Conservation (phyloP, 2,797 vertebrate genomes). For the Adrianichthys oophorus region DNA sequence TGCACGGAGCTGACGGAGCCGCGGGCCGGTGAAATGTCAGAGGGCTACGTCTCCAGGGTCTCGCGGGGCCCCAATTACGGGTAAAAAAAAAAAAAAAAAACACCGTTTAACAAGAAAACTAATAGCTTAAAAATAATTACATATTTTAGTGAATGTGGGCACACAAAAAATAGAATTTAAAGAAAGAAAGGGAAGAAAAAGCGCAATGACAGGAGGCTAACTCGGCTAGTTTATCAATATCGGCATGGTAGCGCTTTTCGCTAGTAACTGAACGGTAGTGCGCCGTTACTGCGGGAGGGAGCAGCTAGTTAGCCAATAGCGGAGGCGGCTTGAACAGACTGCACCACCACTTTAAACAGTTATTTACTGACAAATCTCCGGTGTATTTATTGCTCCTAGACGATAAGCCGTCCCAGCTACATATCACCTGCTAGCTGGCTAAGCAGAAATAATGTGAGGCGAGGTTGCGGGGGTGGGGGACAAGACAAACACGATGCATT, state of each 20-base stretch:
- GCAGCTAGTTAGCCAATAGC: constrained; percentile 52
- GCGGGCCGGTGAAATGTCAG: constrained; percentile 66
- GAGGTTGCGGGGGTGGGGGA: constrained; percentile 70
- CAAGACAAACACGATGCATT: constrained; percentile 66
- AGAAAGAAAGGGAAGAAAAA: constrained; percentile 20
- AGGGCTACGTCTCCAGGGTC: constrained; percentile 48
- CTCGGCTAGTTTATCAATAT: constrained; percentile 52
- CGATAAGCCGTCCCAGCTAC: constrained; percentile 12
- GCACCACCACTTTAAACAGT: constrained; percentile 30
- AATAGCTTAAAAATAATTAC: too few relatives aligned
- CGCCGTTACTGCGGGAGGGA: constrained; percentile 25
- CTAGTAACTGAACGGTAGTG: constrained; percentile 32
- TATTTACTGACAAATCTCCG: constrained; percentile 5
- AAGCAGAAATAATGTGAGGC: constrained; percentile 51
- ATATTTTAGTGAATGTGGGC: too few relatives aligned
- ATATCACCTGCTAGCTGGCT: constrained; percentile 44
- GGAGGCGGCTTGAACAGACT: constrained; percentile 24
- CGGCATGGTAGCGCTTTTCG: constrained; percentile 43
- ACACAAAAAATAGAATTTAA: too few relatives aligned
- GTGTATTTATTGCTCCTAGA: background rate
- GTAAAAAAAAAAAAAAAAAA: constrained; percentile 17
- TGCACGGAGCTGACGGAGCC: constrained; percentile 59
- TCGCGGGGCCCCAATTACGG: constrained; percentile 44
- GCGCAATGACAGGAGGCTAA: constrained; percentile 46
- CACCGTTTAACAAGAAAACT: too few relatives aligned